Conservation (phyloP, 1,140 invertebrate species). For the Maniola jurtina region DNA sequence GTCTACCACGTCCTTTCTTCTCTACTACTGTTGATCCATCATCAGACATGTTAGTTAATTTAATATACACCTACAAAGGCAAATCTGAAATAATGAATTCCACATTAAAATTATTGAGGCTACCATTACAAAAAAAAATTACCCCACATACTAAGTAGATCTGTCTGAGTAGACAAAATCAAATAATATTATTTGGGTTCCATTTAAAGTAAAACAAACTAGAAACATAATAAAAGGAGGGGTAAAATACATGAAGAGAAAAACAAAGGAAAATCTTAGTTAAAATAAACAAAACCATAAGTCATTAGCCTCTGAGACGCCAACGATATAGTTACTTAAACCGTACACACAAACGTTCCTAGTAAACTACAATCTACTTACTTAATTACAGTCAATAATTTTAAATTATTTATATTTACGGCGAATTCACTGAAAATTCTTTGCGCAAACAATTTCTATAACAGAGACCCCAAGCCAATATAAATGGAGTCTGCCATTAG, state of each 20-base stretch:
- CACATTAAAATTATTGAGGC: conserved; percentile 12
- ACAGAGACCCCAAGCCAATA: conserved; percentile 44
- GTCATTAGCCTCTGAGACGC: conserved; percentile 39
- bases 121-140: not conserved
- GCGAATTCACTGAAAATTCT: not conserved
- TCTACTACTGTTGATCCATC: conserved; percentile 75
- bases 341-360: conserved; percentile 21
- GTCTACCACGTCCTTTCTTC: conserved; percentile 77
- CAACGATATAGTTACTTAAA: conserved; percentile 21
- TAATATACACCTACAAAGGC: conserved; percentile 29
- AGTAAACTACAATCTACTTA: not conserved
- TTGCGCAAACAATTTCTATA: not conserved
- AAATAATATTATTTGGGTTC: too few relatives aligned
- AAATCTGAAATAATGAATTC: conserved; percentile 34
- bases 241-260: not conserved
- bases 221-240: conserved; percentile 12
- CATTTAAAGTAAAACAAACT: not conserved
- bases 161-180: too few relatives aligned
- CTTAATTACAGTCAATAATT: not conserved
- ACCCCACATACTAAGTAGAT: too few relatives aligned
- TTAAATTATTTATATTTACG: not conserved
- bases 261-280: not conserved
- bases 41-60: conserved; percentile 71
- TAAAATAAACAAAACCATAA: conserved; percentile 36
- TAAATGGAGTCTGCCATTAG: conserved; percentile 58